Evolutionary conservation across 2,888 invertebrate genomes (phyloP), one percentile per base, ranked within the genome.

Genomic region (Hedychridium roseum): DNA sequence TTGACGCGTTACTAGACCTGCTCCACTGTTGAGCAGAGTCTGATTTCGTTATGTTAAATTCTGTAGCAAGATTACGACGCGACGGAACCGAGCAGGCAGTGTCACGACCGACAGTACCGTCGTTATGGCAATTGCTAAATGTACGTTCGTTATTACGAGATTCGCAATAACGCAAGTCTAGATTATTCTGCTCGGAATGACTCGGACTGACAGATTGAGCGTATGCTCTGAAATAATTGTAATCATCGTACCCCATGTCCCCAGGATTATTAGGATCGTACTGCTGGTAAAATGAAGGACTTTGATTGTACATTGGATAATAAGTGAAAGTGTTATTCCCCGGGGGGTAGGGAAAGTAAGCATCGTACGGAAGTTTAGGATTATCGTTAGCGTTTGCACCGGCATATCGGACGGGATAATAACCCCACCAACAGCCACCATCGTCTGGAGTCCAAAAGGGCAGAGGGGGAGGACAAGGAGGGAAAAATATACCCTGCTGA

Each of bases 401-500:
- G 36, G 38, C 42, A 28, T 62, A 64, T 2, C 60, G 50, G 7
- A 66, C 18, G 1, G 72, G 70, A 36, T 56, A 57, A 14, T 65
- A 73, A 35, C 62, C 50, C 73, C 70, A 75, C 57, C 70, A 69
- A 50, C n/a, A n/a, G n/a, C n/a, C n/a, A n/a, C 50, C 57, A 18
- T 48, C 54, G 18, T 73, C 67, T 14, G 69, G 64, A 49, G 64
- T 58, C 62, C 64, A 69, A 18, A 59, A 64, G 20, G 55, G 44
- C 66, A 45, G 69, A 66, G 47, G 66, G 39, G 69, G 56, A 37
- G 70, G 60, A 58, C 64, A 57, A 23, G 75, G 73, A 31, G 79
- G 74, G 50, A 68, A 64, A 62, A 63, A 65, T 57, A 72, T 42
- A 64, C 60, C 65, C 61, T 75, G 64, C 69, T 74, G 76, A 73